Base-by-base conservation (phyloP, 2,888 invertebrate genomes). In the Apamea monoglypha region DNA sequence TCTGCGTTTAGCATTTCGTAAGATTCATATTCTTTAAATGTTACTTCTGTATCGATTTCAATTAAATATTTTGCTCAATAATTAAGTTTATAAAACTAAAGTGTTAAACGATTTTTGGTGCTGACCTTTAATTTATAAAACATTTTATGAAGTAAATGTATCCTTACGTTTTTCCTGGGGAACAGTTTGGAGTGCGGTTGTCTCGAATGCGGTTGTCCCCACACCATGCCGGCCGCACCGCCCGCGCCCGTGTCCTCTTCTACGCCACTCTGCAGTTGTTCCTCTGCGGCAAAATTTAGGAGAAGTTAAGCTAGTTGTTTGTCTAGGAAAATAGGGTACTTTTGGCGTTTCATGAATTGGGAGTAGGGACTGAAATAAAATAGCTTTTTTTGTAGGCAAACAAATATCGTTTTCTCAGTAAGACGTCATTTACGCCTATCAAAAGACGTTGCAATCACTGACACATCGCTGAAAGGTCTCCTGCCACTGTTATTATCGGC, bases 171-270 rank as follows among this genome's bases (percentile, higher is more conserved):
- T 92, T 95, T 96, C 84, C 94, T 93, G 18, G 93, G 93, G 88
- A 94, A 94, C 2, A 95, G 91, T 82, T 96, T 96, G 83, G 94
- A 94, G 88, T 95, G 95, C 36, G 95, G 93, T 21, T 93, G 95
- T 3, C 93, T 87, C 5, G 89, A 44, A 71, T 92, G 91, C 56
- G 92, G 90, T 8, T 91, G 87, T 78, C 92, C 92, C 94, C 93
- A 93, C 32, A 89, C 74, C 68, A 86, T 12, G 71, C 87, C 89
- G 40, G 89, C 87, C 4, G 92, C 91, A 6, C 91, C 93, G 4
- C 85, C 82, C 0, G 91, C 91, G 0, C 91, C 90, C 2, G 85
- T 25, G 10, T 96, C 96, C 4, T 96, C 96, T 14, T 96, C 96
- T 0, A 89, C 91, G 0, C 94, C 94, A 0, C 92, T 90, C 76